Conservation (phyloP, 2,888 invertebrate genomes). For the Melanostoma scalare region DNA sequence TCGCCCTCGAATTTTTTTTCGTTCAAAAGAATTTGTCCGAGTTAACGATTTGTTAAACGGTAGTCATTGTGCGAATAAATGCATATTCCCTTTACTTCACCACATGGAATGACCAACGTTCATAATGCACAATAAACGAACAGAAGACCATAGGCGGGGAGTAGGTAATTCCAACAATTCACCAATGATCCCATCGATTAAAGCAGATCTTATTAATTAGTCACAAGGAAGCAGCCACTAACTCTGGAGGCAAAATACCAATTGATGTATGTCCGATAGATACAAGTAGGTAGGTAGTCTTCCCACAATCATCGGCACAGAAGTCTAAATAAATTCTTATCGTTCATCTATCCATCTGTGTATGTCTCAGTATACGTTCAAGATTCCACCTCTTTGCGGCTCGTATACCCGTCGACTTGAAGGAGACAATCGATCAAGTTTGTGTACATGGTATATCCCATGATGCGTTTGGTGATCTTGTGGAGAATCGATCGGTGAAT, state of each 20-base stretch:
- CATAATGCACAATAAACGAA: neutral
- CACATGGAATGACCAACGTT: conserved; percentile 21
- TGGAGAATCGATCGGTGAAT: conserved; percentile 59
- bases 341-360: conserved; percentile 32
- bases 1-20: conserved; percentile 7
- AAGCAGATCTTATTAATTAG: conserved; percentile 70
- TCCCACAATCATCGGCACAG: conserved; percentile 69
- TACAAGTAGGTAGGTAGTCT: conserved; percentile 49
- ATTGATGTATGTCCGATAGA: conserved; percentile 1
- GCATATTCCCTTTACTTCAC: conserved; percentile 1
- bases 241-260: conserved; percentile 18
- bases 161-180: conserved; percentile 59
- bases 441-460: conserved; percentile 21
- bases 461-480: conserved; percentile 40
- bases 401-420: neutral
- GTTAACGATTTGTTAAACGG: conserved; percentile 72
- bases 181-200: conserved; percentile 63
- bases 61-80: conserved; percentile 71
- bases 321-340: conserved; percentile 67
- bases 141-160: neutral
- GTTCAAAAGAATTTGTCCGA: conserved; percentile 36
- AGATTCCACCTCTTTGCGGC: neutral
- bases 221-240: conserved; percentile 50
- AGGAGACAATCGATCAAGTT: conserved; percentile 49
- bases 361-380: neutral